phyloP scores from a whole-genome alignment of 1,140 invertebrate species.

The Araneus ventricosus region DNA sequence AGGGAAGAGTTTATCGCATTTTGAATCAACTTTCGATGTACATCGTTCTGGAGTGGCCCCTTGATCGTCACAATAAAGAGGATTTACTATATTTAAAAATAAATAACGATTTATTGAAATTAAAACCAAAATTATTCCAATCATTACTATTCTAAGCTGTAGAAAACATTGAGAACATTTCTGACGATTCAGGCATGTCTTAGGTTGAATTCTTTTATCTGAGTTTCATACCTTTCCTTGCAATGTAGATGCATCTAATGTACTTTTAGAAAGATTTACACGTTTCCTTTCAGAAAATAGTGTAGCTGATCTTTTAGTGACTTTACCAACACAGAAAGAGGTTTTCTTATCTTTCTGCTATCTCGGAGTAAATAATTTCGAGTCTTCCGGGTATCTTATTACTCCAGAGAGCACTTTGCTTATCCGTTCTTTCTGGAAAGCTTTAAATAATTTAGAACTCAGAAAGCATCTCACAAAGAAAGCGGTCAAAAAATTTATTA shows the following conservation, averaged over 20 bases:
- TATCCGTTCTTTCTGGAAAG: background rate
- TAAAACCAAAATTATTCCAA: too few relatives aligned
- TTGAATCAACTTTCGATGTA: too few relatives aligned
- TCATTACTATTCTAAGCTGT: too few relatives aligned
- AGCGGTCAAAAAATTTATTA: background rate
- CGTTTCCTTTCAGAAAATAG: background rate
- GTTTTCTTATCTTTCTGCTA: background rate
- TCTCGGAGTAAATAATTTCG: background rate
- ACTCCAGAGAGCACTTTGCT: background rate
- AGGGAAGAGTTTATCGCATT: too few relatives aligned
- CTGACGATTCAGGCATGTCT: too few relatives aligned
- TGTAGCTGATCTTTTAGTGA: background rate
- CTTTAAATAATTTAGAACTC: slow-evolving; percentile 4
- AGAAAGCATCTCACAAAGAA: background rate
- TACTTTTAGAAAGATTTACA: background rate
- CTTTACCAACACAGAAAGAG: background rate
- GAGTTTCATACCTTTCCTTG: background rate
- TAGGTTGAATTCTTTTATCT: too few relatives aligned
- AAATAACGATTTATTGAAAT: too few relatives aligned
- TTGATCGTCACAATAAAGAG: too few relatives aligned
- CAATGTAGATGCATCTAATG: background rate
- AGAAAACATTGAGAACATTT: too few relatives aligned
- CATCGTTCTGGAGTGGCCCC: too few relatives aligned
- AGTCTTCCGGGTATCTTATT: background rate
- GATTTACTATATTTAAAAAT: too few relatives aligned